Evolutionary conservation across 2,113 vertebrate species (phyloP).

Genomic region (Hippopotamus amphibius): DNA sequence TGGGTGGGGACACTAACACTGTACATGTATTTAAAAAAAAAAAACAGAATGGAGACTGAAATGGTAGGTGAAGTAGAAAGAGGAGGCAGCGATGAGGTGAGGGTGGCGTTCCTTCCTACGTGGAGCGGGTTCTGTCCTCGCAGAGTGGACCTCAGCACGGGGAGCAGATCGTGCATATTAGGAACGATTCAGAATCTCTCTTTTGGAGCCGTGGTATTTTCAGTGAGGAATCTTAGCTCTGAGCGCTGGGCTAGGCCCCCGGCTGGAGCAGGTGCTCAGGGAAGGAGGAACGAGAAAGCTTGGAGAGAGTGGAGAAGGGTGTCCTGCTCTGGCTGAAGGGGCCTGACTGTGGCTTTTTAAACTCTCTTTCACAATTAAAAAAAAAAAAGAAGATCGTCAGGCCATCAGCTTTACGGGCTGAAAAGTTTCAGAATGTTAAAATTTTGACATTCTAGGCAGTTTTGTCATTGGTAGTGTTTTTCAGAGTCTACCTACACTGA

Average conservation of each 20-base stretch:
- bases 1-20: background rate
- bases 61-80: background rate
- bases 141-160: rapidly evolving
- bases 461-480: background rate
- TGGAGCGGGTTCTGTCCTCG: background rate
- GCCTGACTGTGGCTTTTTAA: background rate
- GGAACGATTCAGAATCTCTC: no score
- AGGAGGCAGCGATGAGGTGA: background rate
- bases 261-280: background rate
- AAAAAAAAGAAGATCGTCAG: background rate
- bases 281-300: background rate
- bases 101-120: background rate
- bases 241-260: rapidly evolving
- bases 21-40: background rate
- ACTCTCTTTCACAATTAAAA: background rate
- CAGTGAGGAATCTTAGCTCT: background rate
- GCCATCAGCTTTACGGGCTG: background rate
- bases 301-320: background rate
- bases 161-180: background rate
- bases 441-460: background rate
- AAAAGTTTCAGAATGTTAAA: background rate
- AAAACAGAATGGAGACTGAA: background rate
- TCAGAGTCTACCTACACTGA: background rate
- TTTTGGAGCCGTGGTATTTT: background rate
- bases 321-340: background rate